These are phyloP conservation scores for Notolabrus celidotus DNA, from an alignment of 2,797 vertebrate species.

Conservation along the genomic window DNA sequence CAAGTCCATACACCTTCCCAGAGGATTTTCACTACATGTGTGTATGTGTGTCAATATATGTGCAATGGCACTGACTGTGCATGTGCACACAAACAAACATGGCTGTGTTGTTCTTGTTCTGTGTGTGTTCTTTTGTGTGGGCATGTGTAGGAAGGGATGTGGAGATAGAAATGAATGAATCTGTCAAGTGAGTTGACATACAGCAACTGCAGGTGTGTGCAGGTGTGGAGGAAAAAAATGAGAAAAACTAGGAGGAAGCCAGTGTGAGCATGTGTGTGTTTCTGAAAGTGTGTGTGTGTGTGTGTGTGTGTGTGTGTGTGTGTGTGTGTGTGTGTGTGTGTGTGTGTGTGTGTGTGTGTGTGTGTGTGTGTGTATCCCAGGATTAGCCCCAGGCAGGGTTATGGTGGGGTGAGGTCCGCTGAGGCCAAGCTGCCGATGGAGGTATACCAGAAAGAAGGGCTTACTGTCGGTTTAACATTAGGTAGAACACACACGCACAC, in stretches of 20 bases:
- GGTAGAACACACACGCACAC: slow-evolving; percentile 8
- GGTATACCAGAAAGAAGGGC: slow-evolving; percentile 53
- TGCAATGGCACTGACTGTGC: neutral
- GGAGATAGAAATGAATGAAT: slow-evolving; percentile 43
- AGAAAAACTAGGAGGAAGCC: slow-evolving; percentile 11
- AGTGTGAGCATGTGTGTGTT: neutral
- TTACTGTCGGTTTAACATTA: slow-evolving; percentile 69
- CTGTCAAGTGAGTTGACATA: slow-evolving; percentile 44
- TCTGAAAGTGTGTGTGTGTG: neutral
- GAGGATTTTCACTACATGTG: neutral
- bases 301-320: no score
- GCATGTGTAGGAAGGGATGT: slow-evolving; percentile 1
- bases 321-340: neutral
- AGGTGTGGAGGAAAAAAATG: slow-evolving; percentile 19
- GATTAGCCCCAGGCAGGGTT: slow-evolving; percentile 56
- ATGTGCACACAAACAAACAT: no score
- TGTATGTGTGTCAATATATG: slow-evolving; percentile 1
- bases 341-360: neutral
- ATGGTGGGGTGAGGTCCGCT: slow-evolving; percentile 50
- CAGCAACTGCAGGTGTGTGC: slow-evolving; percentile 5
- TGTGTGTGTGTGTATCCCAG: neutral
- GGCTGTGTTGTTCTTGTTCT: neutral
- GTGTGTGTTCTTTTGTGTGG: slow-evolving; percentile 4
- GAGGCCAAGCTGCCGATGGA: slow-evolving; percentile 50
- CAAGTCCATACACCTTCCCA: slow-evolving; percentile 9